Conservation (phyloP, 2,113 vertebrate species). For the Toxotes chatareus region DNA sequence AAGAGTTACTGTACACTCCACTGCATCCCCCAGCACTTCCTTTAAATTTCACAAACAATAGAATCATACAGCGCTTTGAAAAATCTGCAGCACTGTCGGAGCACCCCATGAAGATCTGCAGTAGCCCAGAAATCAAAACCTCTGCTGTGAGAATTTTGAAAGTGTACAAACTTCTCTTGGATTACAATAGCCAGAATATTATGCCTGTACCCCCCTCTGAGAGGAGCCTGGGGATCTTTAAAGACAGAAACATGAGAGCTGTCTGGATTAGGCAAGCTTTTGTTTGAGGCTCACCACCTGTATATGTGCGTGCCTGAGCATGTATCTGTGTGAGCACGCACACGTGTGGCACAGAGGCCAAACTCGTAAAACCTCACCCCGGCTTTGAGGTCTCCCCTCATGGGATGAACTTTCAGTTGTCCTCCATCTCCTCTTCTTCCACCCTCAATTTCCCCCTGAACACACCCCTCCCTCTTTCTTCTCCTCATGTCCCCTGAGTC, state of each 20-base stretch:
- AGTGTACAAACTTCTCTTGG: conserved; percentile 55
- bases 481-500: conserved; percentile 63
- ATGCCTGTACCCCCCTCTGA: conserved; percentile 20
- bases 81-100: conserved; percentile 27
- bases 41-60: conserved; percentile 54
- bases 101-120: conserved; percentile 51
- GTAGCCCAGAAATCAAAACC: conserved; percentile 61
- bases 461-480: conserved; percentile 37
- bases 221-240: conserved; percentile 41
- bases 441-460: conserved; percentile 48
- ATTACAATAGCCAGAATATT: conserved; percentile 45
- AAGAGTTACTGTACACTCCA: conserved; percentile 48
- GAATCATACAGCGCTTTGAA: conserved; percentile 55
- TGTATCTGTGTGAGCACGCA: conserved; percentile 33
- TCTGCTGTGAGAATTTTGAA: conserved; percentile 48
- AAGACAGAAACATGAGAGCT: conserved; percentile 60
- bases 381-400: conserved; percentile 67
- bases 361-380: conserved; percentile 68
- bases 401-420: conserved; percentile 64
- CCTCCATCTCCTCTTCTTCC: conserved; percentile 34
- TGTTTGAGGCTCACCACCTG: conserved; percentile 66
- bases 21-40: conserved; percentile 23
- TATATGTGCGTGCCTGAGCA: conserved; percentile 9
- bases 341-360: conserved; percentile 55
- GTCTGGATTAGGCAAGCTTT: conserved; percentile 64